phyloP scores from a whole-genome alignment of 2,888 invertebrate genomes.

The Ariolimax columbianus region DNA sequence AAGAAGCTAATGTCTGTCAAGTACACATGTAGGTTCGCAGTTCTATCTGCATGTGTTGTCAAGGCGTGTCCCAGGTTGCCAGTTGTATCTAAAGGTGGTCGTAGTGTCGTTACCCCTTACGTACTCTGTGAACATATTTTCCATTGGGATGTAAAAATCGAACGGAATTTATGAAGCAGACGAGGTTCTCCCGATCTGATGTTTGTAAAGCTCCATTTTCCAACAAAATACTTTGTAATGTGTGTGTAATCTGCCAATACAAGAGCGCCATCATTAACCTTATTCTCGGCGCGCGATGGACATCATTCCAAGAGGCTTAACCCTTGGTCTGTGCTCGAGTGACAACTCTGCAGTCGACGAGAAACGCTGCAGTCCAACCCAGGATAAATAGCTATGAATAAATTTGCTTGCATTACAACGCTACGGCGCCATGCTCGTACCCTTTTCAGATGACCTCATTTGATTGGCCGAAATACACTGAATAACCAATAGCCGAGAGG shows the following conservation, averaged over 20 bases:
- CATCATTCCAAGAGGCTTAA: constrained; percentile 44
- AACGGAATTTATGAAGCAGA: not conserved
- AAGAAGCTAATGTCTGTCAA: no score
- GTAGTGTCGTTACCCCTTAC: no score
- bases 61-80: not conserved
- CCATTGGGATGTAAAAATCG: not conserved
- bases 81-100: not conserved
- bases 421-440: constrained; percentile 28
- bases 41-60: not conserved
- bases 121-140: not conserved
- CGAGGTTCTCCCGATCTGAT: not conserved
- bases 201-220: constrained; percentile 26
- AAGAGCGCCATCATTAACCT: constrained; percentile 17
- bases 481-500: constrained; percentile 40
- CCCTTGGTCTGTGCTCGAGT: constrained; percentile 13
- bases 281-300: not conserved
- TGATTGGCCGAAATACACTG: constrained; percentile 46
- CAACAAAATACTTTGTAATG: constrained; percentile 35
- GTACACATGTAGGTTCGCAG: not conserved
- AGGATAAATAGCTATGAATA: constrained; percentile 47
- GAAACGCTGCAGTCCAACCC: constrained; percentile 19
- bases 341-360: constrained; percentile 31
- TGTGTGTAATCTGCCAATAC: constrained; percentile 31
- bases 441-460: constrained; percentile 47
- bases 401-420: constrained; percentile 45